Evolutionary conservation across 2,888 invertebrate genomes (phyloP).

Genomic region (Parascotia fuliginaria): DNA sequence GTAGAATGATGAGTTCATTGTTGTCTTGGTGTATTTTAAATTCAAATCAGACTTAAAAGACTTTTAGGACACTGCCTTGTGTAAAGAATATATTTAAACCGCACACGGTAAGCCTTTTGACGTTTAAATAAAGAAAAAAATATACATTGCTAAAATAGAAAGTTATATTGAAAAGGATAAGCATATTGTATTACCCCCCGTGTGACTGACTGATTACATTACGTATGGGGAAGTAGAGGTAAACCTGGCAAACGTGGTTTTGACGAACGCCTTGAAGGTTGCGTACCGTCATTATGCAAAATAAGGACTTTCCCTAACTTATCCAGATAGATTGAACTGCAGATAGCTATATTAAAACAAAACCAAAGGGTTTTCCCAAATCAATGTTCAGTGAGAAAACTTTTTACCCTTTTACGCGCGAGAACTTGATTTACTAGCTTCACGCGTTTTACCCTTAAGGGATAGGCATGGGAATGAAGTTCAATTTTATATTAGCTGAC

Average conservation of each 20-base stretch:
- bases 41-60: slow-evolving; percentile 64
- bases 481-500: too few relatives aligned
- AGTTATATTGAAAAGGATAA: neutral
- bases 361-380: neutral
- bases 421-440: too few relatives aligned
- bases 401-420: too few relatives aligned
- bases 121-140: neutral
- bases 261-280: slow-evolving; percentile 4
- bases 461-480: too few relatives aligned
- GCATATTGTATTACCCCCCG: neutral
- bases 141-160: neutral
- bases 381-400: too few relatives aligned
- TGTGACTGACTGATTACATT: slow-evolving; percentile 12
- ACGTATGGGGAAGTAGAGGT: slow-evolving; percentile 7
- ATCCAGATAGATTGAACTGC: slow-evolving; percentile 11
- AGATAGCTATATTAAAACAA: neutral
- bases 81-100: slow-evolving; percentile 26
- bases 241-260: slow-evolving; percentile 6
- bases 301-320: slow-evolving; percentile 8
- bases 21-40: slow-evolving; percentile 65
- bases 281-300: slow-evolving; percentile 17
- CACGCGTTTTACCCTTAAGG: too few relatives aligned
- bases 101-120: slow-evolving; percentile 24
- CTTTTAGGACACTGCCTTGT: slow-evolving; percentile 52
- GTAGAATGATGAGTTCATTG: slow-evolving; percentile 63